Percentiles rank a stretch among this genome's conserved stretches.
phyloP scores from a whole-genome alignment of 2,888 invertebrate species.

The Lapara coniferarum region DNA sequence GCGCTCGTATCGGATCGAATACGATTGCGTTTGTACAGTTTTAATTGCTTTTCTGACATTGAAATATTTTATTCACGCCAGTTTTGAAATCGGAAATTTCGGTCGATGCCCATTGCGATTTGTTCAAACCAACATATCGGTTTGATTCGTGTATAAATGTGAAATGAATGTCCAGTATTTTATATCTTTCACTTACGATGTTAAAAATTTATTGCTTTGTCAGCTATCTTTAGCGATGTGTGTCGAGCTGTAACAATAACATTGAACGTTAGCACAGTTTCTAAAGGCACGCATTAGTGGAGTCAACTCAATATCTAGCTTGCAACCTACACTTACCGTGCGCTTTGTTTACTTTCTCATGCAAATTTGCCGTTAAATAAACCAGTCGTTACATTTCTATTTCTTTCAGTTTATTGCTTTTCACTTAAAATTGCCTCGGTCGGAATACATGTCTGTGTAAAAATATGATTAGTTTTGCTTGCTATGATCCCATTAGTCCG shows the following conservation, averaged over 20 bases:
- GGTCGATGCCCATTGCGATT: conserved; percentile 22
- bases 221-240: conserved; percentile 15
- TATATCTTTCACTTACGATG: neutral
- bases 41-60: conserved; percentile 31
- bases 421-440: neutral
- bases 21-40: conserved; percentile 28
- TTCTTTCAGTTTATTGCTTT: neutral
- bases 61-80: conserved; percentile 30
- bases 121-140: conserved; percentile 13
- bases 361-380: conserved; percentile 29
- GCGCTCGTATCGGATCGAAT: conserved; percentile 25
- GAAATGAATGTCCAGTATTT: conserved; percentile 4
- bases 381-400: conserved; percentile 19
- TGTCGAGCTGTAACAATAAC: conserved; percentile 8
- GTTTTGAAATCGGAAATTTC: conserved; percentile 29
- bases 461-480: neutral
- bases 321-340: conserved; percentile 2
- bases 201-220: neutral
- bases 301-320: neutral
- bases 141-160: conserved; percentile 11
- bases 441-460: neutral
- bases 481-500: neutral
- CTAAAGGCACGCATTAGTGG: neutral
- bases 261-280: conserved; percentile 16
- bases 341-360: conserved; percentile 21